Percentiles rank a stretch among this genome's conserved stretches.
Evolutionary conservation across 2,797 vertebrate genomes (phyloP).

Genomic region (Alosa sapidissima): DNA sequence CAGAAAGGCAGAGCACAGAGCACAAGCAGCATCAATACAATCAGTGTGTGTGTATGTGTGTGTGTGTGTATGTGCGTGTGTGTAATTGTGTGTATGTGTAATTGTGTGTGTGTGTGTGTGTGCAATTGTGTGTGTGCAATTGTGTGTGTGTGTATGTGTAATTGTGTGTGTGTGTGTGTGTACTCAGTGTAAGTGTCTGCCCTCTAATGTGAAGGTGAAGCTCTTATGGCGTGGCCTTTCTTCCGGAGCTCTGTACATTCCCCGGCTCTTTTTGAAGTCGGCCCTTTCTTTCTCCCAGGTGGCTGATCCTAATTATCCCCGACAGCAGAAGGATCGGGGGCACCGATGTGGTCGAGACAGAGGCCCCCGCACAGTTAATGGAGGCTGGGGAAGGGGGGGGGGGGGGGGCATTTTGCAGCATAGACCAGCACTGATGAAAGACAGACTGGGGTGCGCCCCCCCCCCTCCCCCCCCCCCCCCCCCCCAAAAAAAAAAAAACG

Average conservation of each 20-base stretch:
- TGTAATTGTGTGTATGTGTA: neutral
- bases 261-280: slow-evolving; percentile 54
- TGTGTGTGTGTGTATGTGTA: neutral
- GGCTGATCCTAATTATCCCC: slow-evolving; percentile 59
- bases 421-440: slow-evolving; percentile 52
- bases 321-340: slow-evolving; percentile 50
- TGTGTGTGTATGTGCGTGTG: neutral
- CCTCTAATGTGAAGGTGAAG: slow-evolving; percentile 57
- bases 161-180: neutral
- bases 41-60: neutral
- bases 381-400: neutral
- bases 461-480: neutral
- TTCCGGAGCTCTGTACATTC: slow-evolving; percentile 50
- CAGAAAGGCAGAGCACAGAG: neutral
- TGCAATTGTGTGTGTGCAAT: neutral
- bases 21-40: neutral
- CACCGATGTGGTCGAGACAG: slow-evolving; percentile 31
- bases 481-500: neutral
- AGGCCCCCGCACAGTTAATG: slow-evolving; percentile 35
- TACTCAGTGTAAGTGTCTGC: slow-evolving; percentile 42
- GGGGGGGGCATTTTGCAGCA: slow-evolving; percentile 45
- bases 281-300: slow-evolving; percentile 49
- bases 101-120: neutral
- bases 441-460: neutral
- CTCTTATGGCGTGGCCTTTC: slow-evolving; percentile 42